Evolutionary conservation across 2,888 invertebrate species (phyloP).

Genomic region (Ametastegia equiseti): DNA sequence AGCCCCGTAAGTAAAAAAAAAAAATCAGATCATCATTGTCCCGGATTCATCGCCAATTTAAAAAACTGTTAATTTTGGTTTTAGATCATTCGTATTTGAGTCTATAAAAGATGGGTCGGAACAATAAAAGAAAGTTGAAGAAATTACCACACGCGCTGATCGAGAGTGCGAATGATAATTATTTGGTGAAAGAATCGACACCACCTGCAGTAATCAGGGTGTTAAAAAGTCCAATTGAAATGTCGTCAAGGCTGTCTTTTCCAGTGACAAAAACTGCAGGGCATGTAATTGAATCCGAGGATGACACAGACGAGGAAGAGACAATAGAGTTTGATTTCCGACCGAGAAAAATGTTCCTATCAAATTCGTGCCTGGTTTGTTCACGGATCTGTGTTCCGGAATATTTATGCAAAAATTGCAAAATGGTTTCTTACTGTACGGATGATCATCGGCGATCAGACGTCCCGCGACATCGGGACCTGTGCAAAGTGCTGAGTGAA

Average conservation of each 20-base stretch:
- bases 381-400: conserved; percentile 56
- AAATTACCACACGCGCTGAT: neutral
- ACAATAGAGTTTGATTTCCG: conserved; percentile 82
- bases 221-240: neutral
- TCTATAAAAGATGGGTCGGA: neutral
- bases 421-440: conserved; percentile 82
- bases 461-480: conserved; percentile 76
- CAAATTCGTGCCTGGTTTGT: conserved; percentile 78
- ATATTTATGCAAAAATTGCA: conserved; percentile 77
- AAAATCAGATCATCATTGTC: neutral
- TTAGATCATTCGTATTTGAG: neutral
- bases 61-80: neutral
- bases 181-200: neutral
- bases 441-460: conserved; percentile 79
- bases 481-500: conserved; percentile 81
- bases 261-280: neutral
- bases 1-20: neutral
- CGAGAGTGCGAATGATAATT: neutral
- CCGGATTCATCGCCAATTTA: neutral
- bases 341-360: conserved; percentile 82
- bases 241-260: conserved; percentile 12
- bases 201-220: neutral
- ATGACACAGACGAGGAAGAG: conserved; percentile 77
- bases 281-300: conserved; percentile 12
- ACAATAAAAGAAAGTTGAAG: conserved; percentile 10